These are phyloP conservation scores for Drosophila biarmipes DNA, from an alignment of 1,140 invertebrate species.

Conservation along the genomic window DNA sequence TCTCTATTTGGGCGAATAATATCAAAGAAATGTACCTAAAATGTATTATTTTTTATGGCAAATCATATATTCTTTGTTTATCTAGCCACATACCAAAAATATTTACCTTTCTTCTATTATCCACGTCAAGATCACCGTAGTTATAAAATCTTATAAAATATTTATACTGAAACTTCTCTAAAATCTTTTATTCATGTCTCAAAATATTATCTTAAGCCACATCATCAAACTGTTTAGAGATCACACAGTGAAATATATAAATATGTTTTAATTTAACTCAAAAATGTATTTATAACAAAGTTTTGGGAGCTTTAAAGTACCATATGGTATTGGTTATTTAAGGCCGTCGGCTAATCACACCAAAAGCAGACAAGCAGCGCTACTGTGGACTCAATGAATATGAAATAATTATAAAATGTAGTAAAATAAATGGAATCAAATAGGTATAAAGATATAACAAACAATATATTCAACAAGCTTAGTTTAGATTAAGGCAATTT, in stretches of 20 bases:
- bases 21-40: not conserved
- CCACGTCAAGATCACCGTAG: not conserved
- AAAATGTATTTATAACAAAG: not conserved
- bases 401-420: not conserved
- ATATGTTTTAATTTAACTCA: not conserved
- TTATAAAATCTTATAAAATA: not conserved
- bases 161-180: too few relatives aligned
- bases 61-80: not conserved
- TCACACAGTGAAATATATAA: too few relatives aligned
- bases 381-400: not conserved
- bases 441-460: not conserved
- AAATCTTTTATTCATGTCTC: too few relatives aligned
- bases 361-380: not conserved
- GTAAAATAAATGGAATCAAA: not conserved
- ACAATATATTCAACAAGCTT: too few relatives aligned
- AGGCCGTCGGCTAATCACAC: constrained; percentile 7
- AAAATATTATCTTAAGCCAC: too few relatives aligned
- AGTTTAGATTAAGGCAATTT: too few relatives aligned
- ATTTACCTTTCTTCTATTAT: not conserved
- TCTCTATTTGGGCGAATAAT: not conserved
- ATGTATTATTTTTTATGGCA: not conserved
- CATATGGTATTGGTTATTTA: not conserved
- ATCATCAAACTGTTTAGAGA: too few relatives aligned
- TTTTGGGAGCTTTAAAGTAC: too few relatives aligned
- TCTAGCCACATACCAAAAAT: not conserved